phyloP scores from a whole-genome alignment of 1,140 invertebrate species.

The Drosophila pseudoobscura region DNA sequence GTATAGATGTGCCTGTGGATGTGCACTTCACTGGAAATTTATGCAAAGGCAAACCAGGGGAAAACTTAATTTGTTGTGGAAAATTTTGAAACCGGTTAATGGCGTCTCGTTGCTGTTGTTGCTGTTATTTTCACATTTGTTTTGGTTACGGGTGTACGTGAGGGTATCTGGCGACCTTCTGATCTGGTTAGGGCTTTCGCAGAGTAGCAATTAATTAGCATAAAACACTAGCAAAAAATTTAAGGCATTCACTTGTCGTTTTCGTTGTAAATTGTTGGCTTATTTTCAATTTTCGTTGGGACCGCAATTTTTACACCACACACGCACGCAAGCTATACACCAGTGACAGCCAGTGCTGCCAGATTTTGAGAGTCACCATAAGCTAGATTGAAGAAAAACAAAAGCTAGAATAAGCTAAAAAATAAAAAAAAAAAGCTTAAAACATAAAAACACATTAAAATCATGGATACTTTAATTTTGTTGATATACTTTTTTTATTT shows the following conservation, averaged over 20 bases:
- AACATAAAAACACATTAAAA: no score
- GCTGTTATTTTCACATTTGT: constrained; percentile 30
- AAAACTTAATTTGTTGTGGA: constrained; percentile 16
- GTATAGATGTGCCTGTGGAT: constrained; percentile 17
- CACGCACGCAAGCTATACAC: no score
- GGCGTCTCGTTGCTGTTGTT: constrained; percentile 10
- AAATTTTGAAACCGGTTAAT: constrained; percentile 43
- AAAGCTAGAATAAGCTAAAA: no score
- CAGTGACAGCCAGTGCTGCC: no score
- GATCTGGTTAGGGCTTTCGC: constrained; percentile 18
- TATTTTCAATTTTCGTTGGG: no score
- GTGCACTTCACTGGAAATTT: constrained; percentile 24
- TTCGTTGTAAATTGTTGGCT: no score
- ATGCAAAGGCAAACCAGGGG: constrained; percentile 13
- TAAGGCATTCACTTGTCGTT: background rate
- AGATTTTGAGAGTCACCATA: no score
- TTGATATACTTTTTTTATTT: no score
- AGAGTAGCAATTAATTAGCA: constrained; percentile 40
- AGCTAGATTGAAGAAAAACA: no score
- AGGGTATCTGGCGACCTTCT: background rate
- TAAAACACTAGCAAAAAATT: background rate
- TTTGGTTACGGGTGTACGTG: constrained; percentile 11
- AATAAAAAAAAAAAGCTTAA: no score
- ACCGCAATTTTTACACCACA: no score
- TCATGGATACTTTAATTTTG: no score